Conservation (phyloP, 2,797 vertebrate genomes). For the Periophthalmus magnuspinnatus region DNA sequence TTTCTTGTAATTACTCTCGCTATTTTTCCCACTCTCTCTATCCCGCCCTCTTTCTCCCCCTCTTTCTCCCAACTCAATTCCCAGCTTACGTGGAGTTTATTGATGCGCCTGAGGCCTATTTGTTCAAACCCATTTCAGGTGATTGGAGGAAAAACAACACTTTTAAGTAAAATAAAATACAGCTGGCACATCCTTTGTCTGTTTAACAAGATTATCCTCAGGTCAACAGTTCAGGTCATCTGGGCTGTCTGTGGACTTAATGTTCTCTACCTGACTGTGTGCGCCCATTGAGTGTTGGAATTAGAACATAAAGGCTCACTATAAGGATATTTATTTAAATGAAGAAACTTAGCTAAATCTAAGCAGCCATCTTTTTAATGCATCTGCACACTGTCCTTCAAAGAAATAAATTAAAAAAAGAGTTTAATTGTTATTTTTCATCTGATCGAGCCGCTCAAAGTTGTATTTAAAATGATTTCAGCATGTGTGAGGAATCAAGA, state of each 20-base stretch:
- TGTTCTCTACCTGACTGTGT: background rate
- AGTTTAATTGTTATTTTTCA: background rate
- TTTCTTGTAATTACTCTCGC: background rate
- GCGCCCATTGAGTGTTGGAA: background rate
- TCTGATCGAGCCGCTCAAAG: background rate
- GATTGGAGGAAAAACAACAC: conserved; percentile 34
- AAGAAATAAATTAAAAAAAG: too few relatives aligned
- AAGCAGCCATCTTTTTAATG: too few relatives aligned
- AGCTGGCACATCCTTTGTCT: conserved; percentile 13
- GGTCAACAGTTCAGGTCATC: conserved; percentile 5
- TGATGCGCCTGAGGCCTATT: conserved; percentile 31
- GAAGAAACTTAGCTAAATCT: too few relatives aligned
- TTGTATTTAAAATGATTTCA: background rate
- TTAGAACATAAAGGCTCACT: background rate
- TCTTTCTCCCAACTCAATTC: conserved; percentile 14
- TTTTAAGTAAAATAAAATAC: conserved; percentile 33
- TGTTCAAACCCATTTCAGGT: conserved; percentile 44
- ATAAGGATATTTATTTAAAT: background rate
- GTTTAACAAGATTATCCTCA: conserved; percentile 23
- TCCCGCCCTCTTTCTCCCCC: background rate
- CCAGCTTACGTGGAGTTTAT: conserved; percentile 24
- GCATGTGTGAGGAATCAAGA: background rate
- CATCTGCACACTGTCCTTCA: too few relatives aligned
- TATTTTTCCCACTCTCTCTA: background rate
- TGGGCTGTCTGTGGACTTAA: background rate